Evolutionary conservation across 2,888 invertebrate species (phyloP).

Genomic region (Apamea anceps): DNA sequence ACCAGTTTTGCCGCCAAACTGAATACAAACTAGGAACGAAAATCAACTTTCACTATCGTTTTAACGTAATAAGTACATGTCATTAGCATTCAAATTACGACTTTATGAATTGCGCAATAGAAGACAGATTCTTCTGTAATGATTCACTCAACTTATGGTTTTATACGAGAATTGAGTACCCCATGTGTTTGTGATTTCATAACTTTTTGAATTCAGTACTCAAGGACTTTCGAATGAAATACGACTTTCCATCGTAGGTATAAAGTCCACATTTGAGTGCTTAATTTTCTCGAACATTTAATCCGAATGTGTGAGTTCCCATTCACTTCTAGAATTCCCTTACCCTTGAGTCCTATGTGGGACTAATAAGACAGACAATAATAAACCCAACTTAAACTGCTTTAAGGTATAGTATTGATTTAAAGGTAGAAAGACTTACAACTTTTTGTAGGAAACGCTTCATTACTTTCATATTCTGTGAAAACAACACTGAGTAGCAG

Average conservation of each 20-base stretch:
- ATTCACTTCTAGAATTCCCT: slow-evolving; percentile 72
- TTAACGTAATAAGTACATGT: slow-evolving; percentile 71
- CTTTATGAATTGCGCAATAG: slow-evolving; percentile 50
- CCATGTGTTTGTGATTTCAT: slow-evolving; percentile 71
- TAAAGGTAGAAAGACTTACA: slow-evolving; percentile 12
- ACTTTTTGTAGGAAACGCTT: slow-evolving; percentile 33
- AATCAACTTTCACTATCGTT: slow-evolving; percentile 72
- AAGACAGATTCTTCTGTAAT: slow-evolving; percentile 60
- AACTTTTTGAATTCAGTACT: slow-evolving; percentile 67
- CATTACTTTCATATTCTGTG: slow-evolving; percentile 75
- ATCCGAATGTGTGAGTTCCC: slow-evolving; percentile 74
- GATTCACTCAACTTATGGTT: slow-evolving; percentile 60
- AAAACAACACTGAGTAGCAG: slow-evolving; percentile 64
- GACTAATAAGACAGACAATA: slow-evolving; percentile 43
- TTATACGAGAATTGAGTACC: slow-evolving; percentile 44
- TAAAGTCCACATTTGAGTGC: slow-evolving; percentile 53
- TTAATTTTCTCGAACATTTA: slow-evolving; percentile 44
- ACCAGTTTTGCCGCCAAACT: slow-evolving; percentile 85
- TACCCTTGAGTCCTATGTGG: slow-evolving; percentile 58
- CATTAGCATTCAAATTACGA: slow-evolving; percentile 64
- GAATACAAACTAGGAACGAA: slow-evolving; percentile 68
- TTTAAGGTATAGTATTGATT: slow-evolving; percentile 26
- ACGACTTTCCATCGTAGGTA: background rate
- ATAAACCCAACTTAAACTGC: rapidly evolving
- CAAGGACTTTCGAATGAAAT: slow-evolving; percentile 58